These are phyloP conservation scores for Vultur gryphus DNA, from an alignment of 2,797 vertebrate genomes.

Conservation along the genomic window DNA sequence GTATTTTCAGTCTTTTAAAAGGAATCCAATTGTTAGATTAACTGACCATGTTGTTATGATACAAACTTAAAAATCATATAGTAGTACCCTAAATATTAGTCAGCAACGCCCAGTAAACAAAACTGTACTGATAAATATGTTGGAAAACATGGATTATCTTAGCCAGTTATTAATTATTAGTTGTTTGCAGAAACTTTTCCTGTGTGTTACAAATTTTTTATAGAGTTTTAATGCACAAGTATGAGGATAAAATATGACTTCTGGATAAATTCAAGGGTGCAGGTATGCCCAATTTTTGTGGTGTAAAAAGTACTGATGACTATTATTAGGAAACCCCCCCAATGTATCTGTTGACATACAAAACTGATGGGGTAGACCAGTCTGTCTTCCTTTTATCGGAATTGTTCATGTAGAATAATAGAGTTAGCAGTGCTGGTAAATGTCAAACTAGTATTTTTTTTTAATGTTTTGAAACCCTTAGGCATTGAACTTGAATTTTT, in stretches of 20 bases:
- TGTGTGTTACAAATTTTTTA: not conserved
- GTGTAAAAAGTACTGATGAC: not conserved
- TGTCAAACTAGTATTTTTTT: not conserved
- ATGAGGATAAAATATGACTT: not conserved
- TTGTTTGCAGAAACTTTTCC: not conserved
- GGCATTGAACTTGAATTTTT: not conserved
- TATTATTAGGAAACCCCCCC: not conserved
- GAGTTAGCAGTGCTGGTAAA: conserved; percentile 34
- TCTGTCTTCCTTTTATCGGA: not conserved
- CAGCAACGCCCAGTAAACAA: not conserved
- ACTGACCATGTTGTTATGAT: not conserved
- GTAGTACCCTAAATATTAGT: not conserved
- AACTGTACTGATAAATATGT: not conserved
- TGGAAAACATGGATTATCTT: not conserved
- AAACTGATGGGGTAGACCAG: not conserved
- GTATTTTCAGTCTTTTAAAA: not conserved
- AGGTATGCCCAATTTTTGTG: not conserved
- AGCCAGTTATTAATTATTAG: not conserved
- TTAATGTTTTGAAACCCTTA: not conserved
- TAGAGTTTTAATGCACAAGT: not conserved
- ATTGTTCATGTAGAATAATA: not conserved
- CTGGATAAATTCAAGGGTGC: not conserved
- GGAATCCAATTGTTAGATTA: not conserved
- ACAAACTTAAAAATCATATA: not conserved
- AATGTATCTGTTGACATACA: not conserved